phyloP scores from a whole-genome alignment of 2,113 vertebrate genomes.

The Ascaphus truei region DNA sequence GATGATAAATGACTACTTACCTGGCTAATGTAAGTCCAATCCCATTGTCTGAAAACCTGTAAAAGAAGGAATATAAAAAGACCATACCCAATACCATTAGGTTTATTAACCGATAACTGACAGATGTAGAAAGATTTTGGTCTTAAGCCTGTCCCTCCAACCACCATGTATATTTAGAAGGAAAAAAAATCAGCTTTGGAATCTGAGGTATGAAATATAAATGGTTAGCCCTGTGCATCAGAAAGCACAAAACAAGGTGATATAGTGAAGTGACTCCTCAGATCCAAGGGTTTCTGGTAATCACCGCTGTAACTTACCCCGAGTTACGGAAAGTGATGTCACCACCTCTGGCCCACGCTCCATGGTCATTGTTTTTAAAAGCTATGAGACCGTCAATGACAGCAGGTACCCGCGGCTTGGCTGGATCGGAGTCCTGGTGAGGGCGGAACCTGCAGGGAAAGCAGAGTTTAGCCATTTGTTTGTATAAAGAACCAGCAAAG shows the following conservation, averaged over 20 bases:
- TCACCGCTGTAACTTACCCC: conserved; percentile 40
- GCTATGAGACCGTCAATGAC: conserved; percentile 49
- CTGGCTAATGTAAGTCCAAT: conserved; percentile 47
- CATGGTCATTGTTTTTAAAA: conserved; percentile 54
- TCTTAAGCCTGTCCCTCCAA: no score
- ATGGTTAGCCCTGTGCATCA: no score
- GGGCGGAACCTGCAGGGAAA: conserved; percentile 48
- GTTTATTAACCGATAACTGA: no score
- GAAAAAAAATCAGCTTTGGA: no score
- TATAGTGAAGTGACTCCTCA: background rate
- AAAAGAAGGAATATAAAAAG: background rate
- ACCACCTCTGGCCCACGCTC: conserved; percentile 43
- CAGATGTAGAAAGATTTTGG: no score
- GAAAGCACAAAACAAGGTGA: no score
- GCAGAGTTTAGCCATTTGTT: background rate
- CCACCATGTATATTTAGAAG: no score
- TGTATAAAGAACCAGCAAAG: background rate
- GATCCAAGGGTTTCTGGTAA: background rate
- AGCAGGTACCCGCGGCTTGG: conserved; percentile 44
- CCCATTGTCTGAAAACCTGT: conserved; percentile 47
- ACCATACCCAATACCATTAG: background rate
- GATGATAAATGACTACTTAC: conserved; percentile 29
- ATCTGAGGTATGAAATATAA: no score
- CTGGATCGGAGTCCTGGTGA: conserved; percentile 53
- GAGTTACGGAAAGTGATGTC: conserved; percentile 52